Percentiles rank a stretch among this genome's conserved stretches.
Evolutionary conservation across 2,888 invertebrate genomes (phyloP).

Genomic region (Anagyrus pseudococci): DNA sequence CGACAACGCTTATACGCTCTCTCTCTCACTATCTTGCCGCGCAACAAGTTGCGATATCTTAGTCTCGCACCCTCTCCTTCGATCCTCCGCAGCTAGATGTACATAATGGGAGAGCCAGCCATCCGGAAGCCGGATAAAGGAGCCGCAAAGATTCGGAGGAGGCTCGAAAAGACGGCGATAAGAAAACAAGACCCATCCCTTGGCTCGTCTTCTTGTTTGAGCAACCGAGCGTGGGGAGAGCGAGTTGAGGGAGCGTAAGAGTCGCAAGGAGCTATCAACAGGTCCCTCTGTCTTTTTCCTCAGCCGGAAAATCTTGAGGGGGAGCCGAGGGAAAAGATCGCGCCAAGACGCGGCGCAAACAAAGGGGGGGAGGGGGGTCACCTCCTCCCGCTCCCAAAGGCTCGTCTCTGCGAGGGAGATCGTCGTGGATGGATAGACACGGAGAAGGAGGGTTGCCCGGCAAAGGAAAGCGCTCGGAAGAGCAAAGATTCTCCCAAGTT

Average conservation of each 20-base stretch:
- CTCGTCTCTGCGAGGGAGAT: too few species aligned
- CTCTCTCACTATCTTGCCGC: conserved; percentile 21
- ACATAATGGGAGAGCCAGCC: too few species aligned
- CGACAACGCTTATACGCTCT: too few species aligned
- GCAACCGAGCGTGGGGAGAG: neutral
- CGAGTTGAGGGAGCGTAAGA: too few species aligned
- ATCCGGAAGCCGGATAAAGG: too few species aligned
- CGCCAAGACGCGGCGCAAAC: conserved; percentile 34
- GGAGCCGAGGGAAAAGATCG: conserved; percentile 18
- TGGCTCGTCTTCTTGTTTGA: conserved; percentile 11
- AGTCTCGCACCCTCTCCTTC: too few species aligned
- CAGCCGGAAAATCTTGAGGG: conserved; percentile 51
- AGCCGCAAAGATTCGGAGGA: conserved; percentile 14
- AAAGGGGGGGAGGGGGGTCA: conserved; percentile 23
- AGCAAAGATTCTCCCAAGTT: conserved; percentile 30
- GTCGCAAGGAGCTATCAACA: conserved; percentile 47
- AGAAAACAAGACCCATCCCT: conserved; percentile 45
- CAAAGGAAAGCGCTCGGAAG: conserved; percentile 34
- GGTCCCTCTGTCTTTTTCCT: conserved; percentile 48
- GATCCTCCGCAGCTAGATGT: too few species aligned
- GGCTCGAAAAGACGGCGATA: too few species aligned
- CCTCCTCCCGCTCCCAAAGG: too few species aligned
- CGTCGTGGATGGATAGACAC: too few species aligned
- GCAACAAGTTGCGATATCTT: conserved; percentile 61
- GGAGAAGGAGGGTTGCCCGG: neutral